Evolutionary conservation across 2,797 vertebrate species (phyloP).

Genomic region (Gymnoscopelus braueri): DNA sequence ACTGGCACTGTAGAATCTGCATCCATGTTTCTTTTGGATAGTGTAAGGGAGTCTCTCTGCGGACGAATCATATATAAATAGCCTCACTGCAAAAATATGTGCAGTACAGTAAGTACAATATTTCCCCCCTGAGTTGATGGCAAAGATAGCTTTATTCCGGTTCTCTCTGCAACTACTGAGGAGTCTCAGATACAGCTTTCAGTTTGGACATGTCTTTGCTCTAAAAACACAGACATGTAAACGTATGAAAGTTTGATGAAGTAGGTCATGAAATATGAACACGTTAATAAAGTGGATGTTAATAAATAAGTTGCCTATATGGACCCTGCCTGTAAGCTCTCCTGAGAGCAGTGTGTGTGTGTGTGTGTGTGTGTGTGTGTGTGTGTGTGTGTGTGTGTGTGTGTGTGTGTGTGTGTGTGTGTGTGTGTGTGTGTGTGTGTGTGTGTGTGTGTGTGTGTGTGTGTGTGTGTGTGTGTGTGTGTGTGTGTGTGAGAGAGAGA

Average conservation of each 20-base stretch:
- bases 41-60: slow-evolving; percentile 1
- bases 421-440: too few species aligned
- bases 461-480: too few species aligned
- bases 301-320: slow-evolving; percentile 69
- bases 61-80: too few species aligned
- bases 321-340: slow-evolving; percentile 32
- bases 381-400: too few species aligned
- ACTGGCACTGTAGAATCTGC: too few species aligned
- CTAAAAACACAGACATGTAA: slow-evolving; percentile 53
- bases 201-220: slow-evolving; percentile 53
- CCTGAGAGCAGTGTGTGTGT: too few species aligned
- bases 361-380: too few species aligned
- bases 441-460: too few species aligned
- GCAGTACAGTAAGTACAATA: not conserved
- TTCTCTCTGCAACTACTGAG: not conserved
- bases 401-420: too few species aligned
- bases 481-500: too few species aligned
- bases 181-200: slow-evolving; percentile 34
- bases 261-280: slow-evolving; percentile 69
- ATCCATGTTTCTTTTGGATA: slow-evolving; percentile 5
- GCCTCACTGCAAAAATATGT: too few species aligned
- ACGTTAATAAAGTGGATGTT: slow-evolving; percentile 64
- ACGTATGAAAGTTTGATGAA: slow-evolving; percentile 68
- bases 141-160: slow-evolving; percentile 11
- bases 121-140: slow-evolving; percentile 14